Evolutionary conservation across 2,888 invertebrate genomes (phyloP).

Genomic region (Nezara viridula): DNA sequence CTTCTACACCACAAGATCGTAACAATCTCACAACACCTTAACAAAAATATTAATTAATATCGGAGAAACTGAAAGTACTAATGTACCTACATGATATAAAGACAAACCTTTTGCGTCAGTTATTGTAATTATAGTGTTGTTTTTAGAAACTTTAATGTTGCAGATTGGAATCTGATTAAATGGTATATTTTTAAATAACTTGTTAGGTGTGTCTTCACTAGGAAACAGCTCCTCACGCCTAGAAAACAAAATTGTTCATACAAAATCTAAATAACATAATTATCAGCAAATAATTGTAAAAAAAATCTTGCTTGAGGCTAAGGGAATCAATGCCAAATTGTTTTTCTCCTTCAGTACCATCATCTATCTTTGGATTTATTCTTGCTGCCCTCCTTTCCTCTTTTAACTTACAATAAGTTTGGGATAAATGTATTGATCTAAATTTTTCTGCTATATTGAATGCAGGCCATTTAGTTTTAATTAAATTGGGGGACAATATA

Average conservation of each 20-base stretch:
- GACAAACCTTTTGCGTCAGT: constrained; percentile 76
- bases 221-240: constrained; percentile 83
- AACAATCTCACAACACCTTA: constrained; percentile 74
- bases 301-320: constrained; percentile 6
- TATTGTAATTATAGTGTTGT: constrained; percentile 89
- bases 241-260: no score
- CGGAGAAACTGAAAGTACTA: background rate
- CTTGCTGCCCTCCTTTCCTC: constrained; percentile 69
- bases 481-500: background rate
- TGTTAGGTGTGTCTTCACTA: constrained; percentile 78
- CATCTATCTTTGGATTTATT: constrained; percentile 73
- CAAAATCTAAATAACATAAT: no score
- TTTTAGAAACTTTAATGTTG: constrained; percentile 84
- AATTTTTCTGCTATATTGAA: background rate
- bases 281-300: background rate
- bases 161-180: constrained; percentile 87
- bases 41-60: constrained; percentile 64
- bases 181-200: constrained; percentile 81
- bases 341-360: constrained; percentile 84
- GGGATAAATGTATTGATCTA: background rate
- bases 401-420: constrained; percentile 64
- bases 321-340: constrained; percentile 78
- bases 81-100: background rate
- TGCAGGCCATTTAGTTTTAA: constrained; percentile 29
- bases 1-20: constrained; percentile 89